Base-by-base conservation (phyloP, 2,113 vertebrate genomes). In the Ciconia boyciana region DNA sequence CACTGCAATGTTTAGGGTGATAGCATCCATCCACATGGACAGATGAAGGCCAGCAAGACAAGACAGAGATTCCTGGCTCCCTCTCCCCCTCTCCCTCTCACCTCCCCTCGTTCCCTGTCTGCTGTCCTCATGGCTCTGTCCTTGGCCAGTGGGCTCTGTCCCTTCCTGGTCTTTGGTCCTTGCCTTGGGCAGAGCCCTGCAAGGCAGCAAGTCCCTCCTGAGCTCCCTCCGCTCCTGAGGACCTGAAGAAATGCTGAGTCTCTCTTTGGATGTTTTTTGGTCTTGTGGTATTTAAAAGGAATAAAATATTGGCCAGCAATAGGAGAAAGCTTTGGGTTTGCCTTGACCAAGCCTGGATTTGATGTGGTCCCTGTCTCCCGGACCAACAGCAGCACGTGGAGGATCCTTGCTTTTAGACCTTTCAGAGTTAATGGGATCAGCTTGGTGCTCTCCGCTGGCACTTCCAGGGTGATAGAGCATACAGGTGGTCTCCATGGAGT, bases 1-100 rank as follows among this genome's bases (percentile, higher is more conserved):
- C 95, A 32, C 70, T 46, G 87, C 39, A 83, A 13, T 1, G 2
- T 77, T 85, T 22, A 57, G 86, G 79, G 51, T 77, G 61, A 22
- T 22, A 69, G 68, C 52, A 51, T 41, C 69, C 74, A 14, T 82
- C 65, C 3, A 0, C 13, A 1, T 1, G 24, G 60, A n/a, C 19
- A 43, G 48, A 66, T 10, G 68, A 89, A 74, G 55, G 49, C 34
- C 25, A 77, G 52, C 46, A 77, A 85, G 71, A 41, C 28, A 58
- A 81, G 68, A 29, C 5, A 64, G 58, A 54, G 60, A 43, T 55
- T 91, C 68, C 61, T 36, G 43, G 17, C 3, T 66, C 39, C 17
- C 4, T 90, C 49, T 0, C 15, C 34, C 11, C 5, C 16, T 89
- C 11, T 84, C 36, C 44, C 32, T 60, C 26, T 68, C 62, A 19